phyloP scores from a whole-genome alignment of 1,140 invertebrate species.

The Pseudomyrmex gracilis region DNA sequence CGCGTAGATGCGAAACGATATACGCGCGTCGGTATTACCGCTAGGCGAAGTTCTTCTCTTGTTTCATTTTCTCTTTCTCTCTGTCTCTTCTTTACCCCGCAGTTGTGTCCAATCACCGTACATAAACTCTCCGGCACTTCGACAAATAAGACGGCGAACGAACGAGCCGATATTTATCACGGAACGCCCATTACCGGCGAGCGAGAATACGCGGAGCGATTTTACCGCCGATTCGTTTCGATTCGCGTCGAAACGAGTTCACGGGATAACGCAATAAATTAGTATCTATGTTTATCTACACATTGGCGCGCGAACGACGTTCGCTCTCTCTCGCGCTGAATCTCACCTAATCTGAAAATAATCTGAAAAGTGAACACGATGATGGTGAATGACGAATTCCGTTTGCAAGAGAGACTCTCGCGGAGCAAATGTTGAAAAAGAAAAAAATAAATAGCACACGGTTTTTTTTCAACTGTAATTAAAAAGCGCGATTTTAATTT shows the following conservation, averaged over 20 bases:
- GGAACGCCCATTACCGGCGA: constrained; percentile 8
- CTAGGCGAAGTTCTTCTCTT: neutral
- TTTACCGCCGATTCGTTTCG: constrained; percentile 13
- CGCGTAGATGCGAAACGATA: constrained; percentile 39
- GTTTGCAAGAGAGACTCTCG: no score
- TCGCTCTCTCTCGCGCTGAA: neutral
- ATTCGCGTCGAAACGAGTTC: neutral
- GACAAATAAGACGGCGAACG: constrained; percentile 28
- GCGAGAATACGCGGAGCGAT: neutral
- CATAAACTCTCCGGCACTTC: neutral
- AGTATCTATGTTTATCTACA: constrained; percentile 9
- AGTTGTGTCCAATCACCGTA: neutral
- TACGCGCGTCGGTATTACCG: neutral
- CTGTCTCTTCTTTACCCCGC: neutral
- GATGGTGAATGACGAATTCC: no score
- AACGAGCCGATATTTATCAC: constrained; percentile 46
- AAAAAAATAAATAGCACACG: neutral
- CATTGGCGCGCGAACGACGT: neutral
- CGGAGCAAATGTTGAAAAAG: neutral
- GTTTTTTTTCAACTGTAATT: no score
- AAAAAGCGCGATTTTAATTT: no score
- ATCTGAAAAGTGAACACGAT: neutral
- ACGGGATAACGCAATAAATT: constrained; percentile 21
- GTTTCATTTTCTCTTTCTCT: neutral
- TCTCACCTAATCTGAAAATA: neutral